Base-by-base conservation (phyloP, 2,888 invertebrate species). In the Torymus texanus region DNA sequence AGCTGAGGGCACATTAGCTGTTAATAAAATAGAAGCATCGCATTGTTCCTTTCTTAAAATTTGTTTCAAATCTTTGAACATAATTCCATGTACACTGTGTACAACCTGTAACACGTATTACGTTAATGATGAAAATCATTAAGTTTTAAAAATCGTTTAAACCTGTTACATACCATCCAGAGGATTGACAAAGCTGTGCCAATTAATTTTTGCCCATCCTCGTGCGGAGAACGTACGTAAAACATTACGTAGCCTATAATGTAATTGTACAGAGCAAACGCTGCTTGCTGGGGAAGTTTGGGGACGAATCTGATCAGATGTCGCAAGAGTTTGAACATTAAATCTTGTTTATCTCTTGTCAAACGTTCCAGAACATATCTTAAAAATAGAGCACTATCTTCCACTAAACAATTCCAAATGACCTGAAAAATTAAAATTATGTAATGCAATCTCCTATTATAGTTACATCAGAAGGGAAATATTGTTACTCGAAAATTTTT, bases 161-260 rank as follows among this genome's bases (percentile, higher is more conserved):
- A 8, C 41, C 5, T 41, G 5, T 41, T 63, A 0, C 59, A 13
- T 90, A 96, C 98, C 96, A 98, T 97, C 98, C 99, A 99, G 1
- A 99, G 91, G 75, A 99, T 94, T 0, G 98, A 97, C 2, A 99
- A 92, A 0, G 99, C 99, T 18, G 97, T 96, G 10, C 98, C 97
- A 81, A 99, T 97, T 65, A 98, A 93, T 84, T 97, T 95, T 87
- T 98, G 98, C 0, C 98, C 97, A 66, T 97, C 96, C 87, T 99
- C 98, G 87, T 98, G 97, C 0, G 99, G 98, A 13, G 97, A 96
- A 75, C 99, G 92, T 2, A 99, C 98, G 87, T 99, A 99, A 91
- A 98, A 99, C 99, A 99, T 99, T 2, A 99, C 97, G 88, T 98
- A 99, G 1, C 99, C 99, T 84, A 99, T 99, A 85, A 99, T 96